Evolutionary conservation across 2,113 vertebrate genomes (phyloP), one percentile per base, ranked within the genome.

Genomic region (Shinisaurus crocodilurus): DNA sequence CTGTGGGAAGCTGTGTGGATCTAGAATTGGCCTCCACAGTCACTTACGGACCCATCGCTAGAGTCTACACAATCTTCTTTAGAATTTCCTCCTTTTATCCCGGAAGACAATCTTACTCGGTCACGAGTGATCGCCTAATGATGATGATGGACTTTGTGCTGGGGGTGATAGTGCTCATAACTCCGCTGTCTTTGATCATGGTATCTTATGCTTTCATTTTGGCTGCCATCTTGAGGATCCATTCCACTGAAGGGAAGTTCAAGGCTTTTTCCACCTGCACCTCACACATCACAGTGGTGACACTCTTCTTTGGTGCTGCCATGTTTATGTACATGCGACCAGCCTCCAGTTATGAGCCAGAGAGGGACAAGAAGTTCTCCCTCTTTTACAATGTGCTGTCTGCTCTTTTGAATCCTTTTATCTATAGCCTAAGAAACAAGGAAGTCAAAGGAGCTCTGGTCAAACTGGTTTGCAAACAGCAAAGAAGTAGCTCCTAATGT

Each of bases 281-380:
- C 37, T 95, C 93, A 65, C 93, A 94, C 76, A 45, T 95, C 25
- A 93, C 89, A 0, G 90, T 93, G 0, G 92, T 92, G 65, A 92
- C 70, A 32, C 92, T 95, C 65, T 96, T 96, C 90, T 94, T 91
- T 1, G 90, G 91, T 1, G 86, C 94, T 74, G 94, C 93, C 1
- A 70, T 94, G 88, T 95, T 93, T 32, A 94, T 88, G 37, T 95
- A 96, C 57, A 90, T 96, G 76, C 93, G 93, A 63, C 94, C 94
- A 1, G 84, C 92, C 50, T 91, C 92, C 83, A 77, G 40, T 57
- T 79, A 79, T 16, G 18, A 76, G 29, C 37, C 86, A 79, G 72
- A 87, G 60, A 60, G 75, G 43, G 86, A 87, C 57, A 87, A 87
- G 74, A 87, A 45, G 50, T 86, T 86, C 37, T 86, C 85, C 18